Conservation (phyloP, 2,113 vertebrate species). For the Morone chrysops region DNA sequence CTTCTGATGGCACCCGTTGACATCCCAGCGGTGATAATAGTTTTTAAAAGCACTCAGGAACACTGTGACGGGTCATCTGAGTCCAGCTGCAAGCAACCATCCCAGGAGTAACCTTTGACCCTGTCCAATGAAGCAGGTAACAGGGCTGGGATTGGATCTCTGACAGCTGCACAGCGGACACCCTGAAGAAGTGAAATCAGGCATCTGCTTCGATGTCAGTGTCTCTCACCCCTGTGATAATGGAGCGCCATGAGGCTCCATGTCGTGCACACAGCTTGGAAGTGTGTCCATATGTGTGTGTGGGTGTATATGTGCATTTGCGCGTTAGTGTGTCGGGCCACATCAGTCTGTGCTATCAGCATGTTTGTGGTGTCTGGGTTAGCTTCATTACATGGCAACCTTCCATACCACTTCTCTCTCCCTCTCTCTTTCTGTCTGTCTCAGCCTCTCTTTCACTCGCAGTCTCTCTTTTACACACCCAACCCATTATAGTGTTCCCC, state of each 20-base stretch:
- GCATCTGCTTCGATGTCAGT: constrained; percentile 73
- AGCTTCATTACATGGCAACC: constrained; percentile 55
- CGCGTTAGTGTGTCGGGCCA: constrained; percentile 33
- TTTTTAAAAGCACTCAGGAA: constrained; percentile 74
- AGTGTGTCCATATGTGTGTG: constrained; percentile 21
- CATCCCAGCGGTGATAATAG: constrained; percentile 65
- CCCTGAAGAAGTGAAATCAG: constrained; percentile 70
- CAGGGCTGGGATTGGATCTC: constrained; percentile 75
- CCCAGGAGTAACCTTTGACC: constrained; percentile 70
- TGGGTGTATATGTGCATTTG: not conserved
- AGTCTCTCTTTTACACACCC: constrained; percentile 41
- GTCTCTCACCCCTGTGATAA: constrained; percentile 65
- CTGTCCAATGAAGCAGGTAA: constrained; percentile 82
- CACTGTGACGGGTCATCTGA: constrained; percentile 39
- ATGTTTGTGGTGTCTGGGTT: constrained; percentile 61
- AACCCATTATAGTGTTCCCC: constrained; percentile 75
- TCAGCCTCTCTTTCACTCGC: constrained; percentile 14
- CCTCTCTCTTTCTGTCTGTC: not conserved
- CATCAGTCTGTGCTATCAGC: constrained; percentile 47
- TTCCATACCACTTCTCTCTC: constrained; percentile 24
- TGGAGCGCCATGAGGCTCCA: constrained; percentile 51
- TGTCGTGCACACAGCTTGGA: constrained; percentile 33
- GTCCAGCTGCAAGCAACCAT: constrained; percentile 56
- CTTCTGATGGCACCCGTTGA: constrained; percentile 54
- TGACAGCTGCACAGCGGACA: constrained; percentile 68